Conservation (phyloP, 2,888 invertebrate genomes). For the Eristalis intricaria region DNA sequence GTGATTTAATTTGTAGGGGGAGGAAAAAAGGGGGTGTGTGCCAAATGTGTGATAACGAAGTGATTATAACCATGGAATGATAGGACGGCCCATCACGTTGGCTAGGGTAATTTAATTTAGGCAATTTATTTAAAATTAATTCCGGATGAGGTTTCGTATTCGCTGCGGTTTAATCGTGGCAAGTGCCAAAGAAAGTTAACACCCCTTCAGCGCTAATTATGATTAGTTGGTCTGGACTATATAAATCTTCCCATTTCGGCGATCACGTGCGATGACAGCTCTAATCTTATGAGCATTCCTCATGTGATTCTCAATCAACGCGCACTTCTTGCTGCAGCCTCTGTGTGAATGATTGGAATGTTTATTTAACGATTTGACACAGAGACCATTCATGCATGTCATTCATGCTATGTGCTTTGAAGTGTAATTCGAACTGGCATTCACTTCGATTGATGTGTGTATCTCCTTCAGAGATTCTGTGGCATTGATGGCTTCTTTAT, state of each 20-base stretch:
- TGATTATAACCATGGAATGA: slow-evolving; percentile 17
- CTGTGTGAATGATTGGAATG: slow-evolving; percentile 24
- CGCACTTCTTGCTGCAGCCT: neutral
- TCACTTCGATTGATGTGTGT: neutral
- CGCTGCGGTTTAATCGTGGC: neutral
- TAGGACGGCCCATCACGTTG: neutral
- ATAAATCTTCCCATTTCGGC: neutral
- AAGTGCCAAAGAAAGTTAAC: slow-evolving; percentile 21
- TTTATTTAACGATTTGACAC: neutral
- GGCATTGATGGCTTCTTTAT: neutral
- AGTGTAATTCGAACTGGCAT: slow-evolving; percentile 38
- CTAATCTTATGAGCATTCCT: neutral
- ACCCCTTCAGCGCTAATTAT: slow-evolving; percentile 23
- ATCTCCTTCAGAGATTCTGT: neutral
- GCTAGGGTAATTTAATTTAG: slow-evolving; percentile 3
- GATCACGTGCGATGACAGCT: slow-evolving; percentile 26
- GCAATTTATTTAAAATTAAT: neutral
- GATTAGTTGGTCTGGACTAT: neutral
- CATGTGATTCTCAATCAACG: slow-evolving; percentile 8
- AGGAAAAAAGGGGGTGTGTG: neutral
- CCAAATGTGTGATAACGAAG: slow-evolving; percentile 7
- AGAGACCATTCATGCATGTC: neutral
- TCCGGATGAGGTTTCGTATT: neutral
- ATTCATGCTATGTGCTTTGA: slow-evolving; percentile 11
- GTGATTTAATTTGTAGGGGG: slow-evolving; percentile 2